Percentiles rank a stretch among this genome's conserved stretches.
These are phyloP conservation scores for Macaca fascicularis DNA, from an alignment of 2,113 vertebrate species.

Conservation along the genomic window T2T-MFA8v1.1 NC_088385.1:54921001-54921500, in stretches of 20 bases:
- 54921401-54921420: neutral
- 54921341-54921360: neutral
- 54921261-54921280: neutral
- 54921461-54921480: neutral
- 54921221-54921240: too few species aligned
- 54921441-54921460: neutral
- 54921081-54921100: too few species aligned
- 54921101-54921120: too few species aligned
- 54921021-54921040: too few species aligned
- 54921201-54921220: too few species aligned
- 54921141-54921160: too few species aligned
- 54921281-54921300: neutral
- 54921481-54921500: neutral
- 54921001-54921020: too few species aligned
- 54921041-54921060: too few species aligned
- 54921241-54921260: neutral
- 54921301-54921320: neutral
- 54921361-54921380: neutral
- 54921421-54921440: conserved; percentile 24
- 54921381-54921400: neutral
- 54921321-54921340: neutral
- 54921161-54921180: too few species aligned
- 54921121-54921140: too few species aligned
- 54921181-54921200: too few species aligned
- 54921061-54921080: too few species aligned